A percentile compares a stretch with the other conserved stretches of the same genome.
phyloP scores from a whole-genome alignment of 2,797 vertebrate genomes.

The Catostomus latipinnis region DNA sequence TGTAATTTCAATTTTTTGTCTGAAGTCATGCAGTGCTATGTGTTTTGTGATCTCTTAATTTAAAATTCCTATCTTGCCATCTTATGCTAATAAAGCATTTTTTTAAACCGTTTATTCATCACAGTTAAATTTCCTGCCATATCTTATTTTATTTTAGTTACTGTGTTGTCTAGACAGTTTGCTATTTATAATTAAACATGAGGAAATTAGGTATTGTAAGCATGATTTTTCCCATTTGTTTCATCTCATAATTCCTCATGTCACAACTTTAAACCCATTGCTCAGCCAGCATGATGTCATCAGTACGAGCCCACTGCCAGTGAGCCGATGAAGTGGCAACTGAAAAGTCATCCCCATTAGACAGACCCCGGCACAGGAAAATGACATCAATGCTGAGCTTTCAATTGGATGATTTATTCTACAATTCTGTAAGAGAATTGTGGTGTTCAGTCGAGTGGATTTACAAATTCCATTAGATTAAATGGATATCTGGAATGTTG shows the following conservation, averaged over 20 bases:
- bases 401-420: conserved; percentile 21
- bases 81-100: too few relatives aligned
- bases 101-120: too few relatives aligned
- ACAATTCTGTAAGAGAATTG: background rate
- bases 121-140: too few relatives aligned
- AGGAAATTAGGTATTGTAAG: background rate
- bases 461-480: background rate
- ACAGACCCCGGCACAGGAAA: conserved; percentile 2
- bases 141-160: too few relatives aligned
- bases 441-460: background rate
- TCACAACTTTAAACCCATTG: conserved; percentile 1
- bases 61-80: too few relatives aligned
- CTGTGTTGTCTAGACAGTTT: too few relatives aligned
- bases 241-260: background rate
- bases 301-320: background rate
- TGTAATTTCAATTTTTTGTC: too few relatives aligned
- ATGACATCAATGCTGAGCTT: conserved; percentile 55
- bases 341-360: conserved; percentile 28
- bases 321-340: conserved; percentile 40
- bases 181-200: too few relatives aligned
- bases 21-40: too few relatives aligned
- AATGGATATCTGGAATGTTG: background rate
- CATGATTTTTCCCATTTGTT: background rate
- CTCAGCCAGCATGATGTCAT: conserved; percentile 43
- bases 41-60: too few relatives aligned